Percentiles rank a stretch among this genome's conserved stretches.
phyloP scores from a whole-genome alignment of 2,888 invertebrate species.

The Oxyteleia sp. region DNA sequence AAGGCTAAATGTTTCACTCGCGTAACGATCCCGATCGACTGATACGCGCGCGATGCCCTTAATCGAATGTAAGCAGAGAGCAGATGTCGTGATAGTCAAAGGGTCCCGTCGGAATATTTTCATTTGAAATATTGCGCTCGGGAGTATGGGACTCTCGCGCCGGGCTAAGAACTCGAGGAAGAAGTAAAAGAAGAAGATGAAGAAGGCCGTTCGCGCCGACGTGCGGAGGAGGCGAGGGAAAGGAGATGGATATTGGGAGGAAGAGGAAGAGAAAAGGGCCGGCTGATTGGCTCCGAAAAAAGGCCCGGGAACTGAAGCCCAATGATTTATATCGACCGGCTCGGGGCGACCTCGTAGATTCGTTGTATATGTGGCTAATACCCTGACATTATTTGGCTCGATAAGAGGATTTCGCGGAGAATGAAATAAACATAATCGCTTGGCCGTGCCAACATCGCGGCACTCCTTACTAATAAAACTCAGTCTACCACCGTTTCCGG shows the following conservation, averaged over 20 bases:
- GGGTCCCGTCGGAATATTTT: slow-evolving; percentile 78
- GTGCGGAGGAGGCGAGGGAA: slow-evolving; percentile 46
- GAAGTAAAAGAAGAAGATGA: slow-evolving; percentile 65
- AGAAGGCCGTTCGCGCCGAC: slow-evolving; percentile 52
- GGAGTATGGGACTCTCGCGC: slow-evolving; percentile 79
- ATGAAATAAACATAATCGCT: slow-evolving; percentile 80
- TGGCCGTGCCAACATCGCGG: slow-evolving; percentile 57
- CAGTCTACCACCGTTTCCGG: slow-evolving; percentile 27
- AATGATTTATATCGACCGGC: slow-evolving; percentile 82
- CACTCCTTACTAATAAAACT: slow-evolving; percentile 35
- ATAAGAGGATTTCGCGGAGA: slow-evolving; percentile 80
- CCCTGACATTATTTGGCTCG: slow-evolving; percentile 69
- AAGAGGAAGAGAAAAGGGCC: slow-evolving; percentile 74
- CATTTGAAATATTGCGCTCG: slow-evolving; percentile 83
- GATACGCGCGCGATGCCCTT: slow-evolving; percentile 74
- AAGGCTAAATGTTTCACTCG: slow-evolving; percentile 65
- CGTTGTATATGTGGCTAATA: slow-evolving; percentile 79
- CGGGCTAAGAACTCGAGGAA: slow-evolving; percentile 75
- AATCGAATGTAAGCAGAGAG: slow-evolving; percentile 72
- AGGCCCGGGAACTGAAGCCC: slow-evolving; percentile 78
- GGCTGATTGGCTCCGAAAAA: slow-evolving; percentile 86
- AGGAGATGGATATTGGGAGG: slow-evolving; percentile 58
- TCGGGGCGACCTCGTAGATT: slow-evolving; percentile 76
- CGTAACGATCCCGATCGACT: slow-evolving; percentile 74
- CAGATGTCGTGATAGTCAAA: slow-evolving; percentile 69